phyloP scores from a whole-genome alignment of 1,140 invertebrate species.

The Drosophila eugracilis region DNA sequence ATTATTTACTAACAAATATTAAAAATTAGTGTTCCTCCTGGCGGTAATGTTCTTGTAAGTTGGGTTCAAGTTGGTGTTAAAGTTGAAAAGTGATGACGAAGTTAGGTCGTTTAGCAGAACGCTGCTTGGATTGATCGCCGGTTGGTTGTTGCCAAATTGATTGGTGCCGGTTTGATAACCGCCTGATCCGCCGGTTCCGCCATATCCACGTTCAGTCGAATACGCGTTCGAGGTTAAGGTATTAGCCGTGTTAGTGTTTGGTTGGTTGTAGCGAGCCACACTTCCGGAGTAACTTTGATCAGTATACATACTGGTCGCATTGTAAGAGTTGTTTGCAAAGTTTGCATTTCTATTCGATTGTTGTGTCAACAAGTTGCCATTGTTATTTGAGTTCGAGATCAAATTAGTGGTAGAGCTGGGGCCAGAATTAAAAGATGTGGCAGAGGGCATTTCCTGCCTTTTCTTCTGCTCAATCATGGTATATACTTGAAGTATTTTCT shows the following conservation, averaged over 20 bases:
- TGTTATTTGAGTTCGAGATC: slow-evolving; percentile 1
- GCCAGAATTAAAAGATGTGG: not conserved
- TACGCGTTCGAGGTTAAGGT: slow-evolving; percentile 10
- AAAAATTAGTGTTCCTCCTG: slow-evolving; percentile 18
- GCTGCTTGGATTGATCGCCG: slow-evolving; percentile 11
- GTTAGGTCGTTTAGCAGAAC: slow-evolving; percentile 10
- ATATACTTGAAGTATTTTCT: slow-evolving; percentile 74
- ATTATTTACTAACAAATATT: slow-evolving; percentile 6
- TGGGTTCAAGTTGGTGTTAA: slow-evolving; percentile 31
- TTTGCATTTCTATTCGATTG: slow-evolving; percentile 16
- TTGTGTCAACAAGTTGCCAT: slow-evolving; percentile 21
- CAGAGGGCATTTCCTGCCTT: slow-evolving; percentile 8
- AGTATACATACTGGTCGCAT: slow-evolving; percentile 33
- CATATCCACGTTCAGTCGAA: slow-evolving; percentile 21
- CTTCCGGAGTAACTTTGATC: slow-evolving; percentile 42
- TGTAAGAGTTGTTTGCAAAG: slow-evolving; percentile 2
- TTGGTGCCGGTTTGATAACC: slow-evolving; percentile 11
- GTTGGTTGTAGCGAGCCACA: slow-evolving; percentile 55
- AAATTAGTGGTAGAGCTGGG: not conserved
- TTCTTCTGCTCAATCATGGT: slow-evolving; percentile 70
- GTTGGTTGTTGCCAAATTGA: slow-evolving; percentile 5
- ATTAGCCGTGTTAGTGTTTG: slow-evolving; percentile 40
- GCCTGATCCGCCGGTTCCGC: slow-evolving; percentile 16
- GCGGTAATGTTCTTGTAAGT: slow-evolving; percentile 22
- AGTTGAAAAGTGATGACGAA: slow-evolving; percentile 21